These are phyloP conservation scores for Enteromius anoplus DNA, from an alignment of 2,797 vertebrate genomes.

Conservation along the genomic window DNA sequence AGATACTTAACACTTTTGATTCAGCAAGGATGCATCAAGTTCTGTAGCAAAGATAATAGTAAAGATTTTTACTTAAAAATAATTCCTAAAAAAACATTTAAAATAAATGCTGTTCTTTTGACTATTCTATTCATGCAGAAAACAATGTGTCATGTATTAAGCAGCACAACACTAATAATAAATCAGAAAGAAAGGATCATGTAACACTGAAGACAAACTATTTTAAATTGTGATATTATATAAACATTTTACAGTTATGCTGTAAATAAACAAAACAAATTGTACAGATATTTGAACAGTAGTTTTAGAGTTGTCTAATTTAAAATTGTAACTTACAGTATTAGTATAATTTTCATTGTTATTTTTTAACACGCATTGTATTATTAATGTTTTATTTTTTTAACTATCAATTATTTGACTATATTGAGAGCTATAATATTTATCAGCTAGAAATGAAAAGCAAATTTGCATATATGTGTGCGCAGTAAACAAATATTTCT, in stretches of 20 bases:
- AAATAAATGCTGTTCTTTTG: neutral
- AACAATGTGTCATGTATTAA: neutral
- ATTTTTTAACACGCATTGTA: neutral
- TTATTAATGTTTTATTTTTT: neutral
- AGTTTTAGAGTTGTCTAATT: neutral
- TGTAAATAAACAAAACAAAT: neutral
- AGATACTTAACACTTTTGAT: neutral
- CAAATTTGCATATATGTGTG: neutral
- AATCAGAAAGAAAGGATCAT: neutral
- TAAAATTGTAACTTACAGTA: neutral
- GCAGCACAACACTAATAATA: neutral
- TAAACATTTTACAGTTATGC: neutral
- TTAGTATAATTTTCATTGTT: neutral
- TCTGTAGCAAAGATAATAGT: neutral
- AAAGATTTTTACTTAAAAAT: neutral
- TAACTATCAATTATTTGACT: neutral
- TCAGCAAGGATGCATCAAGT: neutral
- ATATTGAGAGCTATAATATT: neutral
- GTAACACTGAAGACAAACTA: neutral
- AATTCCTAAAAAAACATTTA: neutral
- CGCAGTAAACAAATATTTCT: neutral
- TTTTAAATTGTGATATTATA: neutral
- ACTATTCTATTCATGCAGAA: neutral
- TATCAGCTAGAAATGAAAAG: neutral
- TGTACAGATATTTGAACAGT: neutral